Evolutionary conservation across 2,888 invertebrate species (phyloP).

Genomic region (Drosophila affinis): DNA sequence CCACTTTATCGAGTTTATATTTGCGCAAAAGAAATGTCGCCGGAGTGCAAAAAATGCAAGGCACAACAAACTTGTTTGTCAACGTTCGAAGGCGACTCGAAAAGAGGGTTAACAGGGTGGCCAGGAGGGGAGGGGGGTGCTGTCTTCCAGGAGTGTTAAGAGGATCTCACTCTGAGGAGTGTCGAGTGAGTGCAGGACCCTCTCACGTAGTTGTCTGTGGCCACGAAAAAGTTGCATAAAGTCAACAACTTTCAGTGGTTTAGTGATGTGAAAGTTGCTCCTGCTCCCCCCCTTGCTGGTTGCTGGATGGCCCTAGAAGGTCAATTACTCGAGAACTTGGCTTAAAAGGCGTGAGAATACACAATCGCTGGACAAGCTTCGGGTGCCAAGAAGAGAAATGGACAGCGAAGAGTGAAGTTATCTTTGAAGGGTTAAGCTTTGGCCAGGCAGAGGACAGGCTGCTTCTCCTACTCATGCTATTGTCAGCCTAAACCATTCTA

Average conservation of each 20-base stretch:
- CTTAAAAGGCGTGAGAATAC: slow-evolving; percentile 56
- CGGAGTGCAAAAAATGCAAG: slow-evolving; percentile 69
- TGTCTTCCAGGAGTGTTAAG: neutral
- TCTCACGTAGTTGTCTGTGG: slow-evolving; percentile 75
- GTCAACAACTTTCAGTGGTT: slow-evolving; percentile 78
- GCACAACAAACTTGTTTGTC: slow-evolving; percentile 75
- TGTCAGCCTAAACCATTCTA: slow-evolving; percentile 28
- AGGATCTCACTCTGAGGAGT: neutral
- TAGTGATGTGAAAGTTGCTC: slow-evolving; percentile 75
- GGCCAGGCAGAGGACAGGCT: neutral
- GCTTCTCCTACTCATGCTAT: too few species aligned
- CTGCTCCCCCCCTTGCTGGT: neutral
- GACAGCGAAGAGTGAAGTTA: slow-evolving; percentile 9
- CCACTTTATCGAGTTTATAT: slow-evolving; percentile 68
- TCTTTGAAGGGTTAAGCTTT: slow-evolving; percentile 8
- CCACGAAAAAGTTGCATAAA: slow-evolving; percentile 79
- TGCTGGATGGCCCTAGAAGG: slow-evolving; percentile 52
- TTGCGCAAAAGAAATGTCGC: slow-evolving; percentile 70
- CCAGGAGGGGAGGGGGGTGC: neutral
- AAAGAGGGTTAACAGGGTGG: slow-evolving; percentile 4
- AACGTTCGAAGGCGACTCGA: slow-evolving; percentile 39
- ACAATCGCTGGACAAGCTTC: slow-evolving; percentile 19
- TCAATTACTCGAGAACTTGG: slow-evolving; percentile 66
- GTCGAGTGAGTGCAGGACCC: slow-evolving; percentile 7
- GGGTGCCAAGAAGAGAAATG: neutral